These are phyloP conservation scores for Mesorhabditis spiculigera DNA, from an alignment of 2,888 invertebrate genomes.

Conservation along the genomic window DNA sequence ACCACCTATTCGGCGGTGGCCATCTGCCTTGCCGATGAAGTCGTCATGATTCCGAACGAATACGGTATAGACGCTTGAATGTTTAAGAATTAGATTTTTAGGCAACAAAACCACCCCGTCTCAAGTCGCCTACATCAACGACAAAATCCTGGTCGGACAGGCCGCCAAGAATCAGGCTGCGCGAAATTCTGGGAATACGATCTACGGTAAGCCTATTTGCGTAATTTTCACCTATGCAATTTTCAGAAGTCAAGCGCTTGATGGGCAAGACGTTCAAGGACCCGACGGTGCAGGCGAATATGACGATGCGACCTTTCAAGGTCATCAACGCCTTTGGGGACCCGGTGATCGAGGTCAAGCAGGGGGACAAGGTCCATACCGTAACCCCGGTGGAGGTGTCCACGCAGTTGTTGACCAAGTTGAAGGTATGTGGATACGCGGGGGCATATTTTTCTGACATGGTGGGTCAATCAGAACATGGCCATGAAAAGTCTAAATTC, in stretches of 20 bases:
- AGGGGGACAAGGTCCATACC: not conserved
- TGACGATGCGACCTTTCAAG: not conserved
- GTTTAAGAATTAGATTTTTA: not conserved
- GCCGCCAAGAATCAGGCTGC: not conserved
- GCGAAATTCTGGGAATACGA: not conserved
- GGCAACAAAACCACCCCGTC: not conserved
- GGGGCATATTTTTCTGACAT: not conserved
- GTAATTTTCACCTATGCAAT: too few species aligned
- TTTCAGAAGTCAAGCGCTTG: not conserved
- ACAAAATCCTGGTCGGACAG: not conserved
- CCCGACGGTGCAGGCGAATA: not conserved
- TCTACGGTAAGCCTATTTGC: not conserved
- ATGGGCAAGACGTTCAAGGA: not conserved
- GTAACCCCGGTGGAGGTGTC: not conserved
- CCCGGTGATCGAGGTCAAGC: not conserved
- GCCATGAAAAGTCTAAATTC: too few species aligned
- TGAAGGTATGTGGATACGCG: not conserved
- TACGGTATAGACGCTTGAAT: too few species aligned
- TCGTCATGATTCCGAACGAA: not conserved
- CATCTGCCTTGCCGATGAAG: not conserved
- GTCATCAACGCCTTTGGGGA: not conserved
- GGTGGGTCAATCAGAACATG: not conserved
- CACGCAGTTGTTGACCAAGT: not conserved
- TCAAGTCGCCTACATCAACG: conserved; percentile 1
- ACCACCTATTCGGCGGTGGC: not conserved